Base-by-base conservation (phyloP, 2,888 invertebrate species). In the Pharmacophagus antenor region DNA sequence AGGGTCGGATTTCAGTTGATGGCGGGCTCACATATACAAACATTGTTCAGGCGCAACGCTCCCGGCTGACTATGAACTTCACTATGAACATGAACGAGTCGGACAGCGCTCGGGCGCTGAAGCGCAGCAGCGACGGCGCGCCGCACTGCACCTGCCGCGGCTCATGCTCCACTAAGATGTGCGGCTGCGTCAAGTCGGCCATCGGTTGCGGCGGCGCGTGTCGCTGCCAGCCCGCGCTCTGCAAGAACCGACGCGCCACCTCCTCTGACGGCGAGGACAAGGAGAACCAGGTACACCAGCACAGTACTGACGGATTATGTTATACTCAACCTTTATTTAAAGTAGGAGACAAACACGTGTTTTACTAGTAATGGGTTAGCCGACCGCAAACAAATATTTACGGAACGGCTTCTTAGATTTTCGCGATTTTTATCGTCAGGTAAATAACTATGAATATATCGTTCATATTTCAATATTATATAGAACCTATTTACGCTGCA, bases 111-210 rank as follows among this genome's bases (percentile, higher is more conserved):
- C 72, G 79, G 17, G 80, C 79, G 0, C 47, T 77, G 0, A 94
- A 94, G 78, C 88, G 94, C 25, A 80, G 87, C 44, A 92, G 89
- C 2, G 92, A 93, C 70, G 93, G 93, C 1, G 77, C 91, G 0
- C 73, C 91, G n/a, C 92, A 91, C 71, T 94, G 95, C 79, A 76
- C 82, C 0, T 94, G 94, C 66, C 92, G 93, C 72, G 92, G 92
- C 2, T 85, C 86, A 50, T 94, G 94, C 70, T 75, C 83, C 61
- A 91, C 88, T 31, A 89, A 91, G 70, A 72, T 92, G 55, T 94
- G 94, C 76, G 88, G 92, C 18, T 94, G 94, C 65, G 86, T 91
- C 5, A 94, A 93, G 79, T 71, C 86, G 1, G 81, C 77, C 2
- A 67, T 68, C 41, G 71, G 73, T 0, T 94, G 94, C 69, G 72